A percentile compares a stretch with the other conserved stretches of the same genome.
Conservation (phyloP, 1,140 invertebrate species). For the Mycetomoellerius zeteki region DNA sequence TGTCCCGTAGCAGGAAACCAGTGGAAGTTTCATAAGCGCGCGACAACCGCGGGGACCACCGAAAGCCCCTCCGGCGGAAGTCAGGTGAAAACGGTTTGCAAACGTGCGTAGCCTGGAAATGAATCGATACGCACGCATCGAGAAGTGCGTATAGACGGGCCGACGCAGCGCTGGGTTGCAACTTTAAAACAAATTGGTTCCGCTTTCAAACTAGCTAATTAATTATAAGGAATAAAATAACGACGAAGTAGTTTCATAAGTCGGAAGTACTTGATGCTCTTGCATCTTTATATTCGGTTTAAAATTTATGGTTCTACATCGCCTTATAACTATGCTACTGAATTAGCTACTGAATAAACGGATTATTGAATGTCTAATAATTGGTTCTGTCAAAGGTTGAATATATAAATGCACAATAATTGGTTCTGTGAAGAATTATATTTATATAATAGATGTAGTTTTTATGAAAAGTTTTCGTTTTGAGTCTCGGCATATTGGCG, state of each 20-base stretch:
- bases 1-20: slow-evolving; percentile 67
- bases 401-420: neutral
- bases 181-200: neutral
- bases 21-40: slow-evolving; percentile 70
- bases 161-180: neutral
- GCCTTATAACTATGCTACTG: neutral
- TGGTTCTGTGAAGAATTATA: neutral
- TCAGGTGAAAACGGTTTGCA: slow-evolving; percentile 78
- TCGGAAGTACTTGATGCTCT: neutral
- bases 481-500: neutral
- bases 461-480: neutral
- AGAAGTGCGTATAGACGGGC: neutral
- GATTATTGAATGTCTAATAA: neutral
- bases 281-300: neutral
- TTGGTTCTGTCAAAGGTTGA: neutral
- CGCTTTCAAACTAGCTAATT: neutral
- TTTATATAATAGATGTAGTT: neutral
- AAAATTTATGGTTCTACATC: neutral
- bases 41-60: slow-evolving; percentile 10
- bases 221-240: too few species aligned
- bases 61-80: slow-evolving; percentile 76
- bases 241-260: neutral
- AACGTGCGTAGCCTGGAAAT: slow-evolving; percentile 81
- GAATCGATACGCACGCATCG: slow-evolving; percentile 63
- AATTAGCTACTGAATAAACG: neutral